Evolutionary conservation across 2,113 vertebrate genomes (phyloP).

Genomic region (Grammomys surdaster): DNA sequence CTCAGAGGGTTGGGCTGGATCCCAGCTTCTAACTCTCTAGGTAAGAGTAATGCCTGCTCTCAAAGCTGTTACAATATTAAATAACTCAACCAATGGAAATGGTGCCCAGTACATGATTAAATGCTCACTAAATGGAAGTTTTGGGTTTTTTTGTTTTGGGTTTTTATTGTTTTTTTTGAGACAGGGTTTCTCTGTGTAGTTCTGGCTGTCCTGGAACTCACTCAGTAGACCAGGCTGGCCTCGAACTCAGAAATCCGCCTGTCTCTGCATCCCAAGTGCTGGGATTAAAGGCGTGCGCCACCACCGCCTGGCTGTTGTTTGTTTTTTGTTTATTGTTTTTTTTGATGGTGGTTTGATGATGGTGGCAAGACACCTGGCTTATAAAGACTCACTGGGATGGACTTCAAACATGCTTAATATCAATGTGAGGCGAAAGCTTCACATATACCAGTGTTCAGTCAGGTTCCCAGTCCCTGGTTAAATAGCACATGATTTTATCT

Average conservation of each 20-base stretch:
- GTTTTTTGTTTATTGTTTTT: neutral
- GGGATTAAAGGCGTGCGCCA: too few species aligned
- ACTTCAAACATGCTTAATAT: neutral
- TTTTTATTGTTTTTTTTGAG: neutral
- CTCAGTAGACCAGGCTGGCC: too few species aligned
- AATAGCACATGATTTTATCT: neutral
- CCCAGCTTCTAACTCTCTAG: neutral
- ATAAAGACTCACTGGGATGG: neutral
- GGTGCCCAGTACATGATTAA: neutral
- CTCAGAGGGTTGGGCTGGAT: neutral
- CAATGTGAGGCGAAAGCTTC: neutral
- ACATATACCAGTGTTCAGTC: neutral
- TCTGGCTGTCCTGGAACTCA: too few species aligned
- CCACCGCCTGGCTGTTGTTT: neutral
- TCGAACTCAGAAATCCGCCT: too few species aligned
- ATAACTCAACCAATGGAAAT: neutral
- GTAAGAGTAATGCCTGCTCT: neutral
- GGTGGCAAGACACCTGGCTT: neutral
- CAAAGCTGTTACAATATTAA: neutral
- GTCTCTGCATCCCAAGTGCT: too few species aligned
- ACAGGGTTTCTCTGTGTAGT: too few species aligned
- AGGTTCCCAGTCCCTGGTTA: neutral
- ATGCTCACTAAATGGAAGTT: neutral
- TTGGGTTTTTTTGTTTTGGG: neutral
- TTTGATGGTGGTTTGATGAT: neutral